Percentiles rank a stretch among this genome's conserved stretches.
Evolutionary conservation across 2,888 invertebrate species (phyloP).

Genomic region (Apodemia mormo): DNA sequence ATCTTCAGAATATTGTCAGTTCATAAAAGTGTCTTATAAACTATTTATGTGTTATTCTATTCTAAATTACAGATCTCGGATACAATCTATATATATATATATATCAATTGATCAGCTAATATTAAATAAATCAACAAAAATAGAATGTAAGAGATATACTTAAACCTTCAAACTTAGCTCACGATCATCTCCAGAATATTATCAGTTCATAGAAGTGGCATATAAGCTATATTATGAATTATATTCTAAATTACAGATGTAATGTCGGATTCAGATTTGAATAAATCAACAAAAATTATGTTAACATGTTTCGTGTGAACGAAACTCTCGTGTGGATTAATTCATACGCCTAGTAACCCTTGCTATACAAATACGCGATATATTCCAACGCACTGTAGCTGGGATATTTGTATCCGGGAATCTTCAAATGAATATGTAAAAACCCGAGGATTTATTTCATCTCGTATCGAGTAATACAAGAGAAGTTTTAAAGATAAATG

Average conservation of each 20-base stretch:
- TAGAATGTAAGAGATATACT: too few species aligned
- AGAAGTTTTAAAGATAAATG: background rate
- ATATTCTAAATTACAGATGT: conserved; percentile 22
- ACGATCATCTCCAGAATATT: too few species aligned
- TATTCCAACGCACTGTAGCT: conserved; percentile 23
- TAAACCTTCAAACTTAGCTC: too few species aligned
- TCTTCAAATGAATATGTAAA: conserved; percentile 23
- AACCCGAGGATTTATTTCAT: conserved; percentile 2
- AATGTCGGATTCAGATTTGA: conserved; percentile 30
- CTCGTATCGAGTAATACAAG: background rate
- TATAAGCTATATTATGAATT: background rate
- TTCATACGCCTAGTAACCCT: conserved; percentile 34
- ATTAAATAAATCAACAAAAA: too few species aligned
- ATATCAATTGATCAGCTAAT: too few species aligned
- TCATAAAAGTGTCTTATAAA: background rate
- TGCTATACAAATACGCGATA: conserved; percentile 9
- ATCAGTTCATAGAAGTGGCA: background rate
- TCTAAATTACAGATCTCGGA: too few species aligned
- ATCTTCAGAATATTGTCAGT: too few species aligned
- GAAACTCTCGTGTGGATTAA: conserved; percentile 36
- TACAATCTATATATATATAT: too few species aligned
- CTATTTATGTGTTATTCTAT: conserved; percentile 13
- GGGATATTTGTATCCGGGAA: conserved; percentile 11
- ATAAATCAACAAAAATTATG: conserved; percentile 40
- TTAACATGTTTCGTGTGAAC: conserved; percentile 35